These are phyloP conservation scores for Tetanocera ferruginea DNA, from an alignment of 2,888 invertebrate genomes.

Conservation along the genomic window DNA sequence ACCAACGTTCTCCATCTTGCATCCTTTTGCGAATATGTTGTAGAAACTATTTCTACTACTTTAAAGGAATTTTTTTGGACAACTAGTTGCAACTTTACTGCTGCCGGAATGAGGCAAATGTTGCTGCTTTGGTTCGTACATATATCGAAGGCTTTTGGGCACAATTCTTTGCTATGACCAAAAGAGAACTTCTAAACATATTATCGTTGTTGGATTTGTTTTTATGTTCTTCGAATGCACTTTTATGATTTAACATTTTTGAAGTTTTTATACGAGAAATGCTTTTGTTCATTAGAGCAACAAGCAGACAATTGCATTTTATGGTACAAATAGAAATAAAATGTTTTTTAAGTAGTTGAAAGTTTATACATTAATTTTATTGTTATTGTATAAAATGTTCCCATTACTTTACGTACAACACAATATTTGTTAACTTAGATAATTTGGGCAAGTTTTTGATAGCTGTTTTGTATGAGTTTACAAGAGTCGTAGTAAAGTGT, in stretches of 20 bases:
- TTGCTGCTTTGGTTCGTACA: no score
- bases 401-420: no score
- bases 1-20: background rate
- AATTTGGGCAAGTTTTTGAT: no score
- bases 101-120: no score
- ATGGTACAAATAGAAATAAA: background rate
- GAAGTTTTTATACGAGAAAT: background rate
- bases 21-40: background rate
- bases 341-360: background rate
- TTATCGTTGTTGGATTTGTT: background rate
- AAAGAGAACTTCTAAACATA: background rate
- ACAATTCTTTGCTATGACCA: background rate
- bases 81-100: background rate
- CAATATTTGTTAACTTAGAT: no score
- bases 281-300: background rate
- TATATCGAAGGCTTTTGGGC: no score
- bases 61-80: background rate
- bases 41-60: background rate
- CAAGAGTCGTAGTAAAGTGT: no score
- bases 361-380: no score
- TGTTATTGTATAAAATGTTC: no score
- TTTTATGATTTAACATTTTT: constrained; percentile 1
- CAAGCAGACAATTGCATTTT: background rate
- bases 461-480: no score
- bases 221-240: background rate